These are phyloP conservation scores for Sebastes matsubarae DNA, from an alignment of 2,797 vertebrate genomes.

Conservation along the genomic window DNA sequence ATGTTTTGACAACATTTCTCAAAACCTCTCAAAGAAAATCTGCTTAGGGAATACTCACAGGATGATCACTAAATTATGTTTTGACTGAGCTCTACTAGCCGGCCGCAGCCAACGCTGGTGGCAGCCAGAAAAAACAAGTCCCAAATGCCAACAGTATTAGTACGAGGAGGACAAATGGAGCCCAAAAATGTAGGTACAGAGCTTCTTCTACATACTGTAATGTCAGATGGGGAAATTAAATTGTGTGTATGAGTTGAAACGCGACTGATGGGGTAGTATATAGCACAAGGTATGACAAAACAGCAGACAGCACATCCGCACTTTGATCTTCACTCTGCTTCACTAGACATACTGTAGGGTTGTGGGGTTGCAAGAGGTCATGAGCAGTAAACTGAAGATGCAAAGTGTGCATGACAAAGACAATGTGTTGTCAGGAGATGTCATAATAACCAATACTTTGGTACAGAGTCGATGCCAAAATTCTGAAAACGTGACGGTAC, in stretches of 20 bases:
- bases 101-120: neutral
- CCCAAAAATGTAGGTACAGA: neutral
- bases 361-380: neutral
- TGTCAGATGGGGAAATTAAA: neutral
- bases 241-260: neutral
- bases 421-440: no score
- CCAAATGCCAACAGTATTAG: neutral
- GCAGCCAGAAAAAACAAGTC: conserved; percentile 18
- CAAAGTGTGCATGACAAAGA: neutral
- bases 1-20: conserved; percentile 38
- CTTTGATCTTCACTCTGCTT: conserved; percentile 9
- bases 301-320: neutral
- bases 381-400: neutral
- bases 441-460: neutral
- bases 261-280: neutral
- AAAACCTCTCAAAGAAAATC: conserved; percentile 22
- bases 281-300: neutral
- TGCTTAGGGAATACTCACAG: neutral
- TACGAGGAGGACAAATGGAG: neutral
- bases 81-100: conserved; percentile 9
- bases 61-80: conserved; percentile 14
- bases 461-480: neutral
- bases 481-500: neutral
- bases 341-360: neutral
- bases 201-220: neutral